Percentiles rank a stretch among this genome's conserved stretches.
Conservation (phyloP, 1,140 invertebrate species). For the Acromyrmex heyeri region DNA sequence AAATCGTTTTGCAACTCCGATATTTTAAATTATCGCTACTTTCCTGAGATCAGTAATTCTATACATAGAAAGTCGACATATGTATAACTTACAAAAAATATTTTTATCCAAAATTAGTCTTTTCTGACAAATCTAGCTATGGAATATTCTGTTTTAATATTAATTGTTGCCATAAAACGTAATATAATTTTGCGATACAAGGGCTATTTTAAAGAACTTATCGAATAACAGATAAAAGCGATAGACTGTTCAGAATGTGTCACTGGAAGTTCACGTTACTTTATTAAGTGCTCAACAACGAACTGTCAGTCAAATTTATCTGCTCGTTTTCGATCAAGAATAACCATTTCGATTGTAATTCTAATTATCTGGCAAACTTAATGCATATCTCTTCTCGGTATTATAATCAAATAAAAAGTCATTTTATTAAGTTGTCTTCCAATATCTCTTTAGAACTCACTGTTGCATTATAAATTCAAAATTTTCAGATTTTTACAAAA, state of each 20-base stretch:
- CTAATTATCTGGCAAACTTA: slow-evolving; percentile 51
- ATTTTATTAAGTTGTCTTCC: slow-evolving; percentile 29
- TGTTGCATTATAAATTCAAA: background rate
- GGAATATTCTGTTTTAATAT: slow-evolving; percentile 28
- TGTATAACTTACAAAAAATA: slow-evolving; percentile 4
- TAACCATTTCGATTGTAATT: slow-evolving; percentile 59
- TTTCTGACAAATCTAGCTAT: background rate
- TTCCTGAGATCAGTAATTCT: slow-evolving; percentile 12
- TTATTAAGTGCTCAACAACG: slow-evolving; percentile 33
- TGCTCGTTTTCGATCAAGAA: slow-evolving; percentile 51
- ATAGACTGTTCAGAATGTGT: slow-evolving; percentile 39
- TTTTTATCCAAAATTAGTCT: background rate
- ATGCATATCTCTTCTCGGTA: slow-evolving; percentile 7
- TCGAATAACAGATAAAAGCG: slow-evolving; percentile 48
- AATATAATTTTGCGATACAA: slow-evolving; percentile 43
- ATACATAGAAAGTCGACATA: background rate
- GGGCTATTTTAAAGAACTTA: slow-evolving; percentile 50
- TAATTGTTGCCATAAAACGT: slow-evolving; percentile 1
- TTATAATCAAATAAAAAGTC: slow-evolving; percentile 27
- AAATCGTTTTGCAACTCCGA: background rate
- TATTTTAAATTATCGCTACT: slow-evolving; percentile 17
- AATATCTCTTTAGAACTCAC: slow-evolving; percentile 3
- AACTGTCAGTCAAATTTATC: slow-evolving; percentile 59
- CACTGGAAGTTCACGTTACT: slow-evolving; percentile 50
- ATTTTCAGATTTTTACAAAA: slow-evolving; percentile 1